Conservation (phyloP, 1,140 invertebrate species). For the Phocides pigmalion region DNA sequence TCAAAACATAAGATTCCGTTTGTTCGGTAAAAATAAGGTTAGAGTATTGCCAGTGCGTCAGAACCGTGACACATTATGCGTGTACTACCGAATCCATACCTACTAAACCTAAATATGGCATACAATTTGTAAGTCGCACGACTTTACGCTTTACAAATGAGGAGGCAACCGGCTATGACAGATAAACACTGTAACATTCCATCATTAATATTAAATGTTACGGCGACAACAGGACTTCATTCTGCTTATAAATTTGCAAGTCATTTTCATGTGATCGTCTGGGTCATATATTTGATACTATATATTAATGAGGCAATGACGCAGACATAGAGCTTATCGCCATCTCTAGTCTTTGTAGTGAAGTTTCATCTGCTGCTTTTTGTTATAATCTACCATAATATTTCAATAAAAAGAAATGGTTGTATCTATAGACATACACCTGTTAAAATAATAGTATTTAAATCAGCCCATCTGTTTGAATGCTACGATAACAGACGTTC, state of each 20-base stretch:
- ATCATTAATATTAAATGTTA: conserved; percentile 31
- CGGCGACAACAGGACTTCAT: conserved; percentile 22
- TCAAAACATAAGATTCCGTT: too few relatives aligned
- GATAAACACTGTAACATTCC: conserved; percentile 33
- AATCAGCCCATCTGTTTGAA: too few relatives aligned
- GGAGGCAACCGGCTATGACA: conserved; percentile 8
- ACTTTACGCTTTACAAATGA: conserved; percentile 26
- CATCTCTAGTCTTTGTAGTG: too few relatives aligned
- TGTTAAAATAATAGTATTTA: too few relatives aligned
- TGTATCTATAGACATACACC: too few relatives aligned
- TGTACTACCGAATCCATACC: conserved; percentile 7
- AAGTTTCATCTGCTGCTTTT: too few relatives aligned
- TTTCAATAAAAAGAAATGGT: too few relatives aligned
- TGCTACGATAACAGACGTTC: too few relatives aligned
- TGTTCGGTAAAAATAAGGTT: not conserved
- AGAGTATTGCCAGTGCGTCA: conserved; percentile 21
- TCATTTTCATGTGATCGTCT: conserved; percentile 6
- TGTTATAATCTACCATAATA: too few relatives aligned
- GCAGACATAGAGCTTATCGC: too few relatives aligned
- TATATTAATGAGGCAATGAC: too few relatives aligned
- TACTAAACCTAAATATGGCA: conserved; percentile 30
- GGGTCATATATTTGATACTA: not conserved
- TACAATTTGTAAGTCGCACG: conserved; percentile 31
- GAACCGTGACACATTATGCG: conserved; percentile 12
- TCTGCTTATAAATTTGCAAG: conserved; percentile 1